Evolutionary conservation across 2,797 vertebrate species (phyloP), one percentile per base, ranked within the genome.

Genomic region (Mastacembelus armatus): DNA sequence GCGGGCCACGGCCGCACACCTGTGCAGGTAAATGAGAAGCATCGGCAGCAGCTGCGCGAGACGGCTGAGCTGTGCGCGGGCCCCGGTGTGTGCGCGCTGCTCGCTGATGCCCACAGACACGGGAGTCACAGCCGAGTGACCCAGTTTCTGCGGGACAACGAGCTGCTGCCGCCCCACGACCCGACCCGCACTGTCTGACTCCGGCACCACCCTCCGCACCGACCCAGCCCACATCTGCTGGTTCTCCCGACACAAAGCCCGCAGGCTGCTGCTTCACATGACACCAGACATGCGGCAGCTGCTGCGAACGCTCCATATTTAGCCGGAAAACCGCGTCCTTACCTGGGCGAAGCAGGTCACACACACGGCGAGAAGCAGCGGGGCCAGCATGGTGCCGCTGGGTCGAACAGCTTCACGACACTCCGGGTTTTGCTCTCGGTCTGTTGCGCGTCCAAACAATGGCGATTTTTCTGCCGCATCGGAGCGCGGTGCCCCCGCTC

Each of bases 381-480:
- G 54, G 9, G 77, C 16, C 22, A 74, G 68, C 88, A 89, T 88
- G 64, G 22, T 71, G 76, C 21, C 36, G 43, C 44, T 19, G 27
- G 10, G 30, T 55, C 52, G 30, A 43, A 29, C 60, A 1, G 12
- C 24, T 1, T 30, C 15, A 10, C 29, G 21, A 24, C 43, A 50
- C 40, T 81, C 59, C 72, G 56, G 78, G 60, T 65, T 83, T 51
- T 39, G 56, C 61, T 81, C 77, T 78, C 85, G 38, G 66, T 55
- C 85, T 85, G 85, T 85, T 84, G 85, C 84, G 78, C 89, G 87
- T 92, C 88, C 89, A 87, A 92, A 94, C 93, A 94, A 94, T 92
- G 91, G 90, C 90, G 90, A 77, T 67, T 71, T 58, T 70, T 78
- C 85, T 88, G 82, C 85, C 40, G 90, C 89, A 89, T 84, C 85